Evolutionary conservation across 2,113 vertebrate species (phyloP).

Genomic region (Microcebus tavaratra): DNA sequence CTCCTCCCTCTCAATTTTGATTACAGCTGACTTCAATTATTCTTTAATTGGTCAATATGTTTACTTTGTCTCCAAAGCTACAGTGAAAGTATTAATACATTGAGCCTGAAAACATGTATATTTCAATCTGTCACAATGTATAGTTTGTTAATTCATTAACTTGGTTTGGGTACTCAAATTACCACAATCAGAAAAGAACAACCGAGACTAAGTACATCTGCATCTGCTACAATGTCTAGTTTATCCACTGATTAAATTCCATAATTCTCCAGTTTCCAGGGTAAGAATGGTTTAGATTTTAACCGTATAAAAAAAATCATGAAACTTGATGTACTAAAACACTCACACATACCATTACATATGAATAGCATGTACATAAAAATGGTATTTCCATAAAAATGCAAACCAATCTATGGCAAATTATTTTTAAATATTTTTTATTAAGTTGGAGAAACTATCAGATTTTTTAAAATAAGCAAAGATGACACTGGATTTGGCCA

Average conservation of each 20-base stretch:
- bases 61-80: neutral
- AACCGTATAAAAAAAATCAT: neutral
- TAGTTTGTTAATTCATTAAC: neutral
- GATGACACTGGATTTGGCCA: neutral
- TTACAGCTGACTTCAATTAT: neutral
- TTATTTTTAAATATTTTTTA: neutral
- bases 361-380: neutral
- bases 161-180: neutral
- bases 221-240: neutral
- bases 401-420: neutral
- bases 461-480: conserved; percentile 43
- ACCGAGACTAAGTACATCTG: neutral
- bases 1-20: neutral
- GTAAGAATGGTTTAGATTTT: neutral
- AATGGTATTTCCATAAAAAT: conserved; percentile 11
- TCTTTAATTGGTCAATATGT: neutral
- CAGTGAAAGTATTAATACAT: neutral
- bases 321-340: neutral
- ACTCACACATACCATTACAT: neutral
- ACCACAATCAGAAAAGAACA: neutral
- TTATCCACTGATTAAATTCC: neutral
- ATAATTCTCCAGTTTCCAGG: neutral
- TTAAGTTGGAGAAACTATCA: neutral
- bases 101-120: neutral
- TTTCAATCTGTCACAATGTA: neutral